These are phyloP conservation scores for Acanthornis magna DNA, from an alignment of 2,797 vertebrate genomes.

Conservation along the genomic window DNA sequence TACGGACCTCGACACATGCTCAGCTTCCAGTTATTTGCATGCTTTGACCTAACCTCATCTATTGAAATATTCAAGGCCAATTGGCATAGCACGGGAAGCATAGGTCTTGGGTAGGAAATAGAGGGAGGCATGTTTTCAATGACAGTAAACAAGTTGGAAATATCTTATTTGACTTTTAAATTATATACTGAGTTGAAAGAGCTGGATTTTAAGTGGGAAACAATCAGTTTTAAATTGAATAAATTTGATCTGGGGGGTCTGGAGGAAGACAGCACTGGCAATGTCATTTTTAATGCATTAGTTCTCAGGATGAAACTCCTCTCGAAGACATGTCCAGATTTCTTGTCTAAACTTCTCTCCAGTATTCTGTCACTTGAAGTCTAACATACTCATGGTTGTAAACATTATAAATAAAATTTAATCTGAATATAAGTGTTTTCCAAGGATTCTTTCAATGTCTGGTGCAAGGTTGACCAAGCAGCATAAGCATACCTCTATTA, in stretches of 20 bases:
- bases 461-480: background rate
- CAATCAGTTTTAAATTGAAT: background rate
- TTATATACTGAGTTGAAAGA: background rate
- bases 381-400: background rate
- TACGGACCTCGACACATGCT: background rate
- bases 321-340: background rate
- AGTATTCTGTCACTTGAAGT: background rate
- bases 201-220: background rate
- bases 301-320: background rate
- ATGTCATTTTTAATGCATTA: background rate
- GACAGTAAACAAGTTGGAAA: background rate
- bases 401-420: background rate
- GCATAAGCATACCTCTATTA: background rate
- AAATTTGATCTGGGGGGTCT: background rate
- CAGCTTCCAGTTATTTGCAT: background rate
- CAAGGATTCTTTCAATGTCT: background rate
- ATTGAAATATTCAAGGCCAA: background rate
- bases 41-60: background rate
- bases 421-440: background rate
- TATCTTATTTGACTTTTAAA: slow-evolving; percentile 1
- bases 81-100: background rate
- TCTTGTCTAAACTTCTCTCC: background rate
- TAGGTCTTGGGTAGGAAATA: background rate
- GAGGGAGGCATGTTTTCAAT: background rate
- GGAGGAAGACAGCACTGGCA: background rate